Evolutionary conservation across 2,797 vertebrate genomes (phyloP), one percentile per base, ranked within the genome.

Genomic region (Lacerta agilis): DNA sequence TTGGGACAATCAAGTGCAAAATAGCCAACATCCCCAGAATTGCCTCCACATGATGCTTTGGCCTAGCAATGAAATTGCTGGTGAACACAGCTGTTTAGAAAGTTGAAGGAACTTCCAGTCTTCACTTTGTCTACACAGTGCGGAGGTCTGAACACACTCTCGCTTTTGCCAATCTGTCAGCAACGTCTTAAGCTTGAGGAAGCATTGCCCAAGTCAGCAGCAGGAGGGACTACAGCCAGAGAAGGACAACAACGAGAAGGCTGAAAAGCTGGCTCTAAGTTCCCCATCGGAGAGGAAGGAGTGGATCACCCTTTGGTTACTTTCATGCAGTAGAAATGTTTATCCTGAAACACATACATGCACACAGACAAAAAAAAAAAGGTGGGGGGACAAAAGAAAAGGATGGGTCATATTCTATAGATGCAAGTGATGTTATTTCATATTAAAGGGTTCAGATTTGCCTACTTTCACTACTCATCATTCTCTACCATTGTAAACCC

Each of bases 241-340:
- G 90, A 91, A 94, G 91, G 94, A 92, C 81, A 89, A 79, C 71
- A 90, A 93, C 91, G 94, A 95, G 93, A 92, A 91, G 89, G 95
- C 90, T 94, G 94, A 93, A 94, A 94, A 94, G 90, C 90, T 93
- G 93, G 89, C 91, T 95, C 92, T 94, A 93, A 94, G 92, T 94
- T 96, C 95, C 96, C 97, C 97, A 97, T 96, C 95, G 95, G 92
- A 93, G 94, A 95, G 79, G 94, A 93, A 85, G 92, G 93, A 95
- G 93, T 86, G 89, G 94, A 93, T 92, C 94, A 94, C 95, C 95
- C 93, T 96, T 96, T 94, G 93, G 94, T 95, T 96, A 95, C 95
- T 94, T 93, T 94, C 94, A 95, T 95, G 94, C 94, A 95, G 96
- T 94, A 95, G 96, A 89, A 94, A 94, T 82, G 92, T 94, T 96